A percentile compares a stretch with the other conserved stretches of the same genome.
These are phyloP conservation scores for Hemitrygon akajei DNA, from an alignment of 2,797 vertebrate genomes.

Conservation along the genomic window DNA sequence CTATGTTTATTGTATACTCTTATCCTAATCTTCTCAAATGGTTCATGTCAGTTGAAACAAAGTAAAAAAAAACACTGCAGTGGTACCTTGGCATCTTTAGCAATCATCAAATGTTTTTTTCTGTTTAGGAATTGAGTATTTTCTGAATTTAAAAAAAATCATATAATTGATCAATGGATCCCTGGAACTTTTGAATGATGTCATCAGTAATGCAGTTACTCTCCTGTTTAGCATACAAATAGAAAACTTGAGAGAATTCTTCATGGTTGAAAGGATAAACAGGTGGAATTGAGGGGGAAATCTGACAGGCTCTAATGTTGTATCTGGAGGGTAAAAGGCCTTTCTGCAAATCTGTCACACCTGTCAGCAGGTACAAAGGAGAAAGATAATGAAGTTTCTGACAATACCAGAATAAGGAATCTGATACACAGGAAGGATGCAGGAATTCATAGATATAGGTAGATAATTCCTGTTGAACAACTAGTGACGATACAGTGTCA, in stretches of 20 bases:
- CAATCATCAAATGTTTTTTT: not conserved
- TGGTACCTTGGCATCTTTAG: not conserved
- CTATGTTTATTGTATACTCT: not conserved
- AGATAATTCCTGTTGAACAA: not conserved
- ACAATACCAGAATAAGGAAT: not conserved
- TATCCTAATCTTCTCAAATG: not conserved
- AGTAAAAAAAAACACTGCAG: not conserved
- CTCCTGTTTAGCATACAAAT: not conserved
- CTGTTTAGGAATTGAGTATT: not conserved
- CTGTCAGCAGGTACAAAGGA: not conserved
- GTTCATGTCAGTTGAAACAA: not conserved
- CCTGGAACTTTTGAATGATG: not conserved
- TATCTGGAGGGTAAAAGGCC: conserved; percentile 11
- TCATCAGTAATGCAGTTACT: not conserved
- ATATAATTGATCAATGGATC: not conserved
- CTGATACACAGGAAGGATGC: not conserved
- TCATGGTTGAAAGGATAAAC: not conserved
- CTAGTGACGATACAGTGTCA: too few relatives aligned
- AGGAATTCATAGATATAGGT: not conserved
- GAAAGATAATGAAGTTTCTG: not conserved
- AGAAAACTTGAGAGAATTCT: not conserved
- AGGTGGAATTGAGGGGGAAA: not conserved
- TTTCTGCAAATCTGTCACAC: conserved; percentile 42
- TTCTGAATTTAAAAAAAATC: not conserved
- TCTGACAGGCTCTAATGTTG: not conserved